A percentile compares a stretch with the other conserved stretches of the same genome.
These are phyloP conservation scores for Periparus ater DNA, from an alignment of 2,797 vertebrate species.

Conservation along the genomic window DNA sequence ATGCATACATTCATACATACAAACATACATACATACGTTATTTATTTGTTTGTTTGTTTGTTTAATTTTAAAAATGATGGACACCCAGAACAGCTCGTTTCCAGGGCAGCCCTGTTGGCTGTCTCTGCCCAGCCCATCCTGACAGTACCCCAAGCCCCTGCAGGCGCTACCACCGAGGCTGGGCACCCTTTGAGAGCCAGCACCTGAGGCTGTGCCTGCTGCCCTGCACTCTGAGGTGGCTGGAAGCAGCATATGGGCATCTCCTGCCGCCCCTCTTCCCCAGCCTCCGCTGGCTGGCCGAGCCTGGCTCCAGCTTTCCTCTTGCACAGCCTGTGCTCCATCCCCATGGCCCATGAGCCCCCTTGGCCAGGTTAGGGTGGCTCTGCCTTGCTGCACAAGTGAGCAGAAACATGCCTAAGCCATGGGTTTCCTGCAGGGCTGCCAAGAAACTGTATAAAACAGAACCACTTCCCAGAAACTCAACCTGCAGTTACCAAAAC, in stretches of 20 bases:
- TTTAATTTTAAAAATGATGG: no score
- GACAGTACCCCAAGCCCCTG: not conserved
- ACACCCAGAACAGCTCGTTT: rapidly evolving
- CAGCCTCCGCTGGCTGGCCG: not conserved
- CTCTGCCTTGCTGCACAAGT: not conserved
- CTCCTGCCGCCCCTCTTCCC: rapidly evolving
- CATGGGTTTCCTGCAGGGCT: not conserved
- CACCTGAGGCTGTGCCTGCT: not conserved
- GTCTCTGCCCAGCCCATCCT: not conserved
- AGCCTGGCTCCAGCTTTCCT: not conserved
- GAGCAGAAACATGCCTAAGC: not conserved
- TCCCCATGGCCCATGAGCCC: rapidly evolving
- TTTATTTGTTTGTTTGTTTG: not conserved
- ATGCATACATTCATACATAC: no score
- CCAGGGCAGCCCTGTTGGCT: not conserved
- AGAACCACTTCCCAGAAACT: not conserved
- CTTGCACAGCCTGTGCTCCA: not conserved
- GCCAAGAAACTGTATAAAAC: not conserved
- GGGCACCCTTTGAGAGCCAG: not conserved
- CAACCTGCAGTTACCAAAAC: not conserved
- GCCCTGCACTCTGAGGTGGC: not conserved
- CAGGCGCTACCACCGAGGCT: not conserved
- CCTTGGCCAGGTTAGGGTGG: no score
- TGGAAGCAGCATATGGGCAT: not conserved
- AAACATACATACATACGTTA: no score